A percentile compares a stretch with the other conserved stretches of the same genome.
Conservation (phyloP, 2,797 vertebrate genomes). For the Macropodus opercularis region DNA sequence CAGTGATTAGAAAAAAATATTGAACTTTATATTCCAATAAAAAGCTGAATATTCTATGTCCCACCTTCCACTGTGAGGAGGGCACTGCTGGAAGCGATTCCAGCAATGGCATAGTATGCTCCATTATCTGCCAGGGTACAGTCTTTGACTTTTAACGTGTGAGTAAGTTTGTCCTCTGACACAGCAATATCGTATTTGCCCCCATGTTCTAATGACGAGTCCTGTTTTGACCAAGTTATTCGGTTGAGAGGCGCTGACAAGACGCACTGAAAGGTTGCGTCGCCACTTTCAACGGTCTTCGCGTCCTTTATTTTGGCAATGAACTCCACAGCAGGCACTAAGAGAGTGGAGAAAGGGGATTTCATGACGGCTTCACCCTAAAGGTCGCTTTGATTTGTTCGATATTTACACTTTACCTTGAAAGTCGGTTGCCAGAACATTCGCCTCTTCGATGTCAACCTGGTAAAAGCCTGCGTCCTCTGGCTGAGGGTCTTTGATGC, state of each 20-base stretch:
- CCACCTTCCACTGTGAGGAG: constrained; percentile 86
- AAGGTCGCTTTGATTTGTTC: not conserved
- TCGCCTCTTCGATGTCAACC: constrained; percentile 86
- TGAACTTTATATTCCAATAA: not conserved
- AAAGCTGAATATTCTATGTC: constrained; percentile 20
- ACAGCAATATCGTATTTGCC: constrained; percentile 82
- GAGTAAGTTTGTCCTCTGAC: constrained; percentile 85
- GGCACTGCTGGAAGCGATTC: constrained; percentile 82
- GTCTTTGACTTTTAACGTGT: constrained; percentile 82
- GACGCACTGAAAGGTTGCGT: constrained; percentile 83
- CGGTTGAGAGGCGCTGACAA: constrained; percentile 80
- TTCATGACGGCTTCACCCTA: not conserved
- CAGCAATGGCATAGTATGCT: constrained; percentile 81
- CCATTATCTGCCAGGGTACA: constrained; percentile 80
- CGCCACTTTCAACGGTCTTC: constrained; percentile 73
- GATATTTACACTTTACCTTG: constrained; percentile 67
- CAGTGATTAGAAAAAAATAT: not conserved
- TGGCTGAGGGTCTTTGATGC: constrained; percentile 80
- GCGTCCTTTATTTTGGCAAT: constrained; percentile 69
- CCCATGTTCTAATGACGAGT: constrained; percentile 68
- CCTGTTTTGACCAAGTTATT: constrained; percentile 83
- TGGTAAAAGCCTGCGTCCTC: constrained; percentile 92
- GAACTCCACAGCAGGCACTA: constrained; percentile 81
- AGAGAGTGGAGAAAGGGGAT: constrained; percentile 7
- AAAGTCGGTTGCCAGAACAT: constrained; percentile 86